phyloP scores from a whole-genome alignment of 2,888 invertebrate genomes.

The Endotricha flammealis region DNA sequence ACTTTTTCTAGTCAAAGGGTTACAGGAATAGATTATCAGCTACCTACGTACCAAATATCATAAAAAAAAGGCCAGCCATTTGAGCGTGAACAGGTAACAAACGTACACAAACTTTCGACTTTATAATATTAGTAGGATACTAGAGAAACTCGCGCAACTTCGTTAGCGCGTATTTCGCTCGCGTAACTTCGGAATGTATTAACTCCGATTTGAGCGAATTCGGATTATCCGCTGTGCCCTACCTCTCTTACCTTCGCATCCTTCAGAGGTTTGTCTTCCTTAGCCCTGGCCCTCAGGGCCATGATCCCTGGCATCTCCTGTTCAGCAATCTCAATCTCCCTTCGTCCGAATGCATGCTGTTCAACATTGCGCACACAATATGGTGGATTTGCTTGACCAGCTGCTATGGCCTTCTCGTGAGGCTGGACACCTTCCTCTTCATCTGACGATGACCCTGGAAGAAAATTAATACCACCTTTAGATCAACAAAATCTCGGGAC shows the following conservation, averaged over 20 bases:
- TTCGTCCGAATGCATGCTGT: conserved; percentile 94
- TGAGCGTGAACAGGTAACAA: too few species aligned
- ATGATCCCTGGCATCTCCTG: conserved; percentile 99
- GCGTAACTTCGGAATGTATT: too few species aligned
- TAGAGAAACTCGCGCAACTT: too few species aligned
- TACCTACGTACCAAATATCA: too few species aligned
- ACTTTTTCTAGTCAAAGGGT: too few species aligned
- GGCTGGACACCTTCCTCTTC: conserved; percentile 93
- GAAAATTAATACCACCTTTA: too few species aligned
- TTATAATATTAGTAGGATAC: too few species aligned
- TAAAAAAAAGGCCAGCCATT: too few species aligned
- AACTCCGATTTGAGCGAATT: neutral
- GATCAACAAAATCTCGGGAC: too few species aligned
- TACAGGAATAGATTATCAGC: too few species aligned
- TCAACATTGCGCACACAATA: conserved; percentile 97
- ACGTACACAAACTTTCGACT: too few species aligned
- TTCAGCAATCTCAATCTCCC: conserved; percentile 99
- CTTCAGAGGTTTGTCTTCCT: conserved; percentile 95
- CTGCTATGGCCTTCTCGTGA: conserved; percentile 93
- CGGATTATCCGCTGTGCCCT: neutral
- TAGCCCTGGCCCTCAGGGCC: conserved; percentile 93
- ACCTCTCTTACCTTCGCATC: conserved; percentile 88
- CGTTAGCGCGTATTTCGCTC: too few species aligned
- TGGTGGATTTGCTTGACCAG: conserved; percentile 89
- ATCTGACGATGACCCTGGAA: conserved; percentile 93